These are phyloP conservation scores for Leptinotarsa rubiginosa DNA, from an alignment of 2,888 invertebrate species.

Conservation along the genomic window DNA sequence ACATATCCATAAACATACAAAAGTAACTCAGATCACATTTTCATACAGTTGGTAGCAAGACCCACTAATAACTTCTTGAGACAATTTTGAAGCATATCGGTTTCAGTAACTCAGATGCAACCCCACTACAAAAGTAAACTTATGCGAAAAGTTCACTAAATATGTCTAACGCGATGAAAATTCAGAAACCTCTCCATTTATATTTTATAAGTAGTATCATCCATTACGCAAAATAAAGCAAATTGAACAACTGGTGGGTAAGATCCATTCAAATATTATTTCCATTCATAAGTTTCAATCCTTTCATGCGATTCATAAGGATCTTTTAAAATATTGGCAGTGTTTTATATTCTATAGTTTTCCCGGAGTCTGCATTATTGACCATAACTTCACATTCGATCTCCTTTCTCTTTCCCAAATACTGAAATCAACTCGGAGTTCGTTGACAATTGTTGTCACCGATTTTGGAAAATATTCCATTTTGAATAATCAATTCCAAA, in stretches of 20 bases:
- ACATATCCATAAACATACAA: slow-evolving; percentile 37
- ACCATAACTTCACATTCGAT: not conserved
- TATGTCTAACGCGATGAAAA: not conserved
- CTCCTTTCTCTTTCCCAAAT: too few species aligned
- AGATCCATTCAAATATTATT: not conserved
- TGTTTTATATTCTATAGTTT: slow-evolving; percentile 11
- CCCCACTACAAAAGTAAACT: not conserved
- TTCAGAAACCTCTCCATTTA: not conserved
- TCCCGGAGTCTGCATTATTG: not conserved
- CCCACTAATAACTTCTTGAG: slow-evolving; percentile 2
- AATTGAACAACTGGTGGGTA: not conserved
- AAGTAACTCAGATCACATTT: slow-evolving; percentile 38
- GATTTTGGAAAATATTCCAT: not conserved
- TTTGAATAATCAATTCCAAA: not conserved
- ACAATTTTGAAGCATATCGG: not conserved
- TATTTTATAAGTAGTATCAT: not conserved
- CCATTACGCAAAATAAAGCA: not conserved
- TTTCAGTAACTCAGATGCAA: not conserved
- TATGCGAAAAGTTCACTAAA: not conserved
- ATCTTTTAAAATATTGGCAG: not conserved
- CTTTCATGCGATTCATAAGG: too few species aligned
- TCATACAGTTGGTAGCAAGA: slow-evolving; percentile 17
- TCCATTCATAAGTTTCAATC: too few species aligned
- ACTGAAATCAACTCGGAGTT: too few species aligned
- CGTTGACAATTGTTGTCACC: not conserved